A percentile compares a stretch with the other conserved stretches of the same genome.
These are phyloP conservation scores for Fistularia commersonii DNA, from an alignment of 2,797 vertebrate genomes.

Conservation along the genomic window DNA sequence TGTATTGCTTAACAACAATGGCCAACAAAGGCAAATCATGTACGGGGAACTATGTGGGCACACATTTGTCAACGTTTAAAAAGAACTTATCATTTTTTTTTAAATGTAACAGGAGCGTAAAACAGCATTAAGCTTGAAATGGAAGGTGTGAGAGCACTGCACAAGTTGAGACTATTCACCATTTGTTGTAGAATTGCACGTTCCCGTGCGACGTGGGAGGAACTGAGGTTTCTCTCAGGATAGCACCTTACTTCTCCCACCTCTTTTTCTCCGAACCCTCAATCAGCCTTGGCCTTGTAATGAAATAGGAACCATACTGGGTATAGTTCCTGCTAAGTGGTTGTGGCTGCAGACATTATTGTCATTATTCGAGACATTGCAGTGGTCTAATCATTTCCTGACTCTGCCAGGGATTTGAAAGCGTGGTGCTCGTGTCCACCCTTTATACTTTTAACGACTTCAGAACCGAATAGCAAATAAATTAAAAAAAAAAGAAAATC, in stretches of 20 bases:
- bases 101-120: too few species aligned
- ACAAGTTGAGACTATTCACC: too few species aligned
- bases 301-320: slow-evolving; percentile 51
- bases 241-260: slow-evolving; percentile 20
- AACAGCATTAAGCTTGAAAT: too few species aligned
- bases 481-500: too few species aligned
- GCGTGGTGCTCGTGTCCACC: not conserved
- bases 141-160: too few species aligned
- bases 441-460: slow-evolving; percentile 18
- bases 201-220: too few species aligned
- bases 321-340: slow-evolving; percentile 52
- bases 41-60: too few species aligned
- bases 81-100: too few species aligned
- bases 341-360: slow-evolving; percentile 65
- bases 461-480: slow-evolving; percentile 2
- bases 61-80: too few species aligned
- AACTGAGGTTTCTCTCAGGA: slow-evolving; percentile 10
- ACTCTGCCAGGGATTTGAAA: slow-evolving; percentile 19
- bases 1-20: too few species aligned
- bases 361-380: slow-evolving; percentile 68
- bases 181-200: too few species aligned
- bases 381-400: slow-evolving; percentile 70
- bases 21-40: too few species aligned
- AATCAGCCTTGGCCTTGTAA: slow-evolving; percentile 10
- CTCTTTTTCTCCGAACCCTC: not conserved